These are phyloP conservation scores for Triplophysa dalaica DNA, from an alignment of 2,113 vertebrate species.

Conservation along the genomic window DNA sequence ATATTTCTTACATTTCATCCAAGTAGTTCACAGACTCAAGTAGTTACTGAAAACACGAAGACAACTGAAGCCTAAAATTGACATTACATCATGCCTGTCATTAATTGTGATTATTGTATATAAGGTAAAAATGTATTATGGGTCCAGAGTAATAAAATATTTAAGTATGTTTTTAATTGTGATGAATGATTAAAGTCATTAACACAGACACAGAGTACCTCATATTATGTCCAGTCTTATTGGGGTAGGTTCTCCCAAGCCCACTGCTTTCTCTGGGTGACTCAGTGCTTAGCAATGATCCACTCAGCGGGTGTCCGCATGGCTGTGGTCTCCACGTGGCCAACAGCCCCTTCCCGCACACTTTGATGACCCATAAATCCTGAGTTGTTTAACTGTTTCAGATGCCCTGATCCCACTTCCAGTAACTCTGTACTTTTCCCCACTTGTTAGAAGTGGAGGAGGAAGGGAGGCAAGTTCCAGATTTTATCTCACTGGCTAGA, in stretches of 20 bases:
- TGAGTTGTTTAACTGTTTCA: slow-evolving; percentile 75
- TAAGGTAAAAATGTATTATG: too few species aligned
- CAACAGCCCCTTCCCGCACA: slow-evolving; percentile 48
- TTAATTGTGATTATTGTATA: too few species aligned
- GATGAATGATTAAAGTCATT: too few species aligned
- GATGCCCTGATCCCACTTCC: slow-evolving; percentile 76
- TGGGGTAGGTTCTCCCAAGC: neutral
- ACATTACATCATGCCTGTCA: too few species aligned
- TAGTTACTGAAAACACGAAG: too few species aligned
- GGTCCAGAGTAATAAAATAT: too few species aligned
- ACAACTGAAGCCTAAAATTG: neutral
- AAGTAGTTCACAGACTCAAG: too few species aligned
- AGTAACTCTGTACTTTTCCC: slow-evolving; percentile 64
- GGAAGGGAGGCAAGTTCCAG: slow-evolving; percentile 49
- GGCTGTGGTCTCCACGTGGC: slow-evolving; percentile 64
- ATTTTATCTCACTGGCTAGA: slow-evolving; percentile 64
- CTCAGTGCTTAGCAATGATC: slow-evolving; percentile 68
- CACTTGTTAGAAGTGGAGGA: slow-evolving; percentile 42
- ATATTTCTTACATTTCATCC: too few species aligned
- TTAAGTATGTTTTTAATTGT: too few species aligned
- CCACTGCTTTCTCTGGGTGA: slow-evolving; percentile 57
- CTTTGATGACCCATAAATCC: slow-evolving; percentile 78
- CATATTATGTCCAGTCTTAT: neutral
- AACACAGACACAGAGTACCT: too few species aligned
- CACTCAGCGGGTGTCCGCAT: slow-evolving; percentile 68